Percentiles rank a stretch among this genome's conserved stretches.
phyloP scores from a whole-genome alignment of 2,113 vertebrate species.

The Dicaeum eximium region DNA sequence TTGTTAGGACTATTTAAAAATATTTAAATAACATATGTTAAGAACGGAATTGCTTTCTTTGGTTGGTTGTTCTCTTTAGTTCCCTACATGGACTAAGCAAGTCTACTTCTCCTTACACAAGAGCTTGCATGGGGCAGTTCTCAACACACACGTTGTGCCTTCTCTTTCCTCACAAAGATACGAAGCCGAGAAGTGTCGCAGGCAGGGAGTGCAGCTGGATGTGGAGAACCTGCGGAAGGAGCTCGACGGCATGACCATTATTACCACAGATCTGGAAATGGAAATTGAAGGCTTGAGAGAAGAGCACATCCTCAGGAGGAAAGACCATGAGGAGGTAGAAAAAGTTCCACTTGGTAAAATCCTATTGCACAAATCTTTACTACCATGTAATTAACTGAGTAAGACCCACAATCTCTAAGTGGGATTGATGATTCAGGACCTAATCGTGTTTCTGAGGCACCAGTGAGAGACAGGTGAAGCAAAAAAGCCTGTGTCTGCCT shows the following conservation, averaged over 20 bases:
- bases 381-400: slow-evolving; percentile 11
- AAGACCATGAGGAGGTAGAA: slow-evolving; percentile 76
- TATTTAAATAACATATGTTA: background rate
- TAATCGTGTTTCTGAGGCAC: background rate
- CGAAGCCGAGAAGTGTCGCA: slow-evolving; percentile 72
- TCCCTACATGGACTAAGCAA: background rate
- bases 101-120: background rate
- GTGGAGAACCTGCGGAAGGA: slow-evolving; percentile 75
- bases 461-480: background rate
- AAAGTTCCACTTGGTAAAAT: slow-evolving; percentile 10
- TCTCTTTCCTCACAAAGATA: slow-evolving; percentile 63
- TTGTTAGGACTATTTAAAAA: background rate
- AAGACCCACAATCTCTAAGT: slow-evolving; percentile 21
- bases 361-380: background rate
- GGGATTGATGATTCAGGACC: slow-evolving; percentile 39
- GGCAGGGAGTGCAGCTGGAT: slow-evolving; percentile 74
- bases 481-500: background rate
- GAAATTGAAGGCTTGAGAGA: slow-evolving; percentile 79
- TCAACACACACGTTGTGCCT: background rate
- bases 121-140: background rate
- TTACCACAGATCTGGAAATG: slow-evolving; percentile 78
- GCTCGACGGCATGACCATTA: slow-evolving; percentile 75
- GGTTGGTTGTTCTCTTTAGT: background rate
- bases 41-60: background rate
- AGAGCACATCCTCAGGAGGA: slow-evolving; percentile 79